phyloP scores from a whole-genome alignment of 2,113 vertebrate species.

The Carassius gibelio region DNA sequence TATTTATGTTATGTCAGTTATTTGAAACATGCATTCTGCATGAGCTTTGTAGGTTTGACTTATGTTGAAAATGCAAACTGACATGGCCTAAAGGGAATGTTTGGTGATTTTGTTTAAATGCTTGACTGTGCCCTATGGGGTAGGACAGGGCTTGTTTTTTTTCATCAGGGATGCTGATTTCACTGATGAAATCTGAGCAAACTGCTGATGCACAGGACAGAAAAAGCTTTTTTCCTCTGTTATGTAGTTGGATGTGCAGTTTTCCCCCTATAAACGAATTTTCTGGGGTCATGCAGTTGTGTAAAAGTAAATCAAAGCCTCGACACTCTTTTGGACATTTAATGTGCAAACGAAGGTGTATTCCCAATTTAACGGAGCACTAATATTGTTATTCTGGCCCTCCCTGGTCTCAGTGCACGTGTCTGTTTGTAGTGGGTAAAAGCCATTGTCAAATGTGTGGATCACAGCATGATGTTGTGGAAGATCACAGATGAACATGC shows the following conservation, averaged over 20 bases:
- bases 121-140: conserved; percentile 16
- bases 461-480: conserved; percentile 18
- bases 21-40: conserved; percentile 9
- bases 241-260: not conserved
- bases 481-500: conserved; percentile 34
- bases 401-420: not conserved
- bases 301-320: not conserved
- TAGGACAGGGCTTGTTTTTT: conserved; percentile 1
- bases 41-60: not conserved
- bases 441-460: not conserved
- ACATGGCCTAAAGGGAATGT: not conserved
- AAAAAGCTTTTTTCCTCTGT: not conserved
- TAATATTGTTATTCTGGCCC: not conserved
- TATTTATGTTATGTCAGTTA: not conserved
- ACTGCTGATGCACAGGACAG: conserved; percentile 9
- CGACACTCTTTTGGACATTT: not conserved
- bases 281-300: too few species aligned
- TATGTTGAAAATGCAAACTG: conserved; percentile 2
- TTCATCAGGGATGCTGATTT: conserved; percentile 31
- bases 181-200: conserved; percentile 11
- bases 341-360: not conserved
- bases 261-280: not conserved
- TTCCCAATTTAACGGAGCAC: not conserved
- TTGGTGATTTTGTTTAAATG: conserved; percentile 7
- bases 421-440: not conserved